A percentile compares a stretch with the other conserved stretches of the same genome.
Evolutionary conservation across 2,113 vertebrate species (phyloP).

Genomic region (Nycticorax nycticorax): DNA sequence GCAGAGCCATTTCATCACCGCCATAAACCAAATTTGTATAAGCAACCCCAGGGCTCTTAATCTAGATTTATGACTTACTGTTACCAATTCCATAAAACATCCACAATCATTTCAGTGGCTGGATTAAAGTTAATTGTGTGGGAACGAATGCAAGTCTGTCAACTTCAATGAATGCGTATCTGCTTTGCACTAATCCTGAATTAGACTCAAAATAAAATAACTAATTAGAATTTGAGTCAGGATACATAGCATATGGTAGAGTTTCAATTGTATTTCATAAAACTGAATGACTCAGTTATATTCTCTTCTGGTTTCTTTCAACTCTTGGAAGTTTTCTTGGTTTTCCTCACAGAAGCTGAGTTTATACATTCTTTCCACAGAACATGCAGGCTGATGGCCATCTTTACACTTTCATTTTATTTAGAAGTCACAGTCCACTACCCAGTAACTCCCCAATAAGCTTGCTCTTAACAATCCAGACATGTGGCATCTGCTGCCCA

Average conservation of each 20-base stretch:
- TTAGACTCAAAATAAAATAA: not conserved
- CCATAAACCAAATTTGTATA: not conserved
- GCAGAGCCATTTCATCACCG: not conserved
- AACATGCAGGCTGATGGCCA: not conserved
- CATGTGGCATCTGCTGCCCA: not conserved
- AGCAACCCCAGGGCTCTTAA: not conserved
- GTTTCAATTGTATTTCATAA: not conserved
- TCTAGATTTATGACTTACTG: not conserved
- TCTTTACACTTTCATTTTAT: not conserved
- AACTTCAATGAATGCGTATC: fast-evolving
- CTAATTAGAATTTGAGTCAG: not conserved
- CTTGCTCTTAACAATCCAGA: not conserved
- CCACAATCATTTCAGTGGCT: not conserved
- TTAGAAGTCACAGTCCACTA: not conserved
- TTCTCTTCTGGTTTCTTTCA: not conserved
- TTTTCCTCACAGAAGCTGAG: not conserved
- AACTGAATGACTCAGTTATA: not conserved
- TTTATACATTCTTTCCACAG: not conserved
- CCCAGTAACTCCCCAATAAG: not conserved
- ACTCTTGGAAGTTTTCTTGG: not conserved
- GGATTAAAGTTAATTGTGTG: not conserved
- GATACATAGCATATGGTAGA: not conserved
- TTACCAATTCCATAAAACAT: not conserved
- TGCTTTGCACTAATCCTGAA: not conserved
- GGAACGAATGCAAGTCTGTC: not conserved